Evolutionary conservation across 1,140 invertebrate genomes (phyloP).

Genomic region (Apolygus lucorum): DNA sequence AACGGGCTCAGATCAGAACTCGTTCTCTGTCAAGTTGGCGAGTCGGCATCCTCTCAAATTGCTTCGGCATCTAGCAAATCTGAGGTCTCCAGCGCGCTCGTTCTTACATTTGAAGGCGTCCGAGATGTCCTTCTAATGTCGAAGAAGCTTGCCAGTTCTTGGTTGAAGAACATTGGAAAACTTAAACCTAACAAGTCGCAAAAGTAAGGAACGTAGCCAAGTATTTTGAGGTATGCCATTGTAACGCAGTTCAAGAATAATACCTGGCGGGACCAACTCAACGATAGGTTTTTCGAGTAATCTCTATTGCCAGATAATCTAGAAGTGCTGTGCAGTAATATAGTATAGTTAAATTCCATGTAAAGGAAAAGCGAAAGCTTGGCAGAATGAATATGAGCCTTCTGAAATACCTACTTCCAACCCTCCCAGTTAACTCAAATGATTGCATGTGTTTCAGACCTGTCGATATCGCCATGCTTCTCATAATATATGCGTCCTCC

Average conservation of each 20-base stretch:
- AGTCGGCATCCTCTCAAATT: not conserved
- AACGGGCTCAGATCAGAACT: constrained; percentile 26
- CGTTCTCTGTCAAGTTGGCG: not conserved
- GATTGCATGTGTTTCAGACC: constrained; percentile 30
- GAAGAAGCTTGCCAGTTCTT: constrained; percentile 30
- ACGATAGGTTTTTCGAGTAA: too few relatives aligned
- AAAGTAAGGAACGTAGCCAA: too few relatives aligned
- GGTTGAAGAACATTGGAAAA: constrained; percentile 34
- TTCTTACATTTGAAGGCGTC: constrained; percentile 26
- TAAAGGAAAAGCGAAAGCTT: too few relatives aligned
- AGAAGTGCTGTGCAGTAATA: too few relatives aligned
- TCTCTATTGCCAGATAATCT: too few relatives aligned
- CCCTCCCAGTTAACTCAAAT: too few relatives aligned
- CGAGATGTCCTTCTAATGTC: constrained; percentile 30
- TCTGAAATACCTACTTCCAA: too few relatives aligned
- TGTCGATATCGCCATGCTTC: constrained; percentile 33
- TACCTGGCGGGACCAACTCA: too few relatives aligned
- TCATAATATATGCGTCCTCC: constrained; percentile 31
- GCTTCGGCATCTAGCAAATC: not conserved
- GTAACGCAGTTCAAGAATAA: too few relatives aligned
- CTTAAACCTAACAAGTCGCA: constrained; percentile 25
- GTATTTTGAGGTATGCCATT: too few relatives aligned
- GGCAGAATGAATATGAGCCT: too few relatives aligned
- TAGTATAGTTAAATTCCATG: too few relatives aligned
- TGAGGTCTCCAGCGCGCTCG: constrained; percentile 6